Conservation (phyloP, 1,140 invertebrate genomes). For the Sinella curviseta region DNA sequence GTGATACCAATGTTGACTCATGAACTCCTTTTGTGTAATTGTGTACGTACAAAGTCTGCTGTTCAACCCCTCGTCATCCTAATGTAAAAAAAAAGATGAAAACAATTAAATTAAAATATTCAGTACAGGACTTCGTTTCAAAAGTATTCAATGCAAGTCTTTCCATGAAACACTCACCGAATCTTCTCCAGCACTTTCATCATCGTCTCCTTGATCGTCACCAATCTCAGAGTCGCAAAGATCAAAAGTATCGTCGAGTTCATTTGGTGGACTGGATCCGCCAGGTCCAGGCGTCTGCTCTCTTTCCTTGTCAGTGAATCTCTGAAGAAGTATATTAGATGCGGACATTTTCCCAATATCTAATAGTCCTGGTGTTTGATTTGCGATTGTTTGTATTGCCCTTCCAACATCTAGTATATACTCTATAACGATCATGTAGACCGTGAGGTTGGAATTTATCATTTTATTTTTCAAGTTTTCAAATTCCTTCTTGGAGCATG, state of each 20-base stretch:
- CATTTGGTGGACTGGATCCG: slow-evolving; percentile 73
- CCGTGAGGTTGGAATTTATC: background rate
- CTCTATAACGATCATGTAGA: slow-evolving; percentile 35
- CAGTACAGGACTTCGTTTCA: too few relatives aligned
- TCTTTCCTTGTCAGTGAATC: slow-evolving; percentile 69
- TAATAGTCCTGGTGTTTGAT: slow-evolving; percentile 38
- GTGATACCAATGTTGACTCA: slow-evolving; percentile 80
- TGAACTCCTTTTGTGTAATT: slow-evolving; percentile 94
- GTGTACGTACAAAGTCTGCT: slow-evolving; percentile 97
- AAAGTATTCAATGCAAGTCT: background rate
- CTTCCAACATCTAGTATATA: slow-evolving; percentile 46
- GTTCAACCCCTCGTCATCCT: slow-evolving; percentile 90
- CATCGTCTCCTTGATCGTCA: slow-evolving; percentile 73
- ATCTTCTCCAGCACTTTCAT: slow-evolving; percentile 88
- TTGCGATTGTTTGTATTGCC: slow-evolving; percentile 33
- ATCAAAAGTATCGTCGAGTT: slow-evolving; percentile 68
- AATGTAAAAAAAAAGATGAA: slow-evolving; percentile 45
- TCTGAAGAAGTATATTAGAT: slow-evolving; percentile 66
- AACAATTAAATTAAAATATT: slow-evolving; percentile 15
- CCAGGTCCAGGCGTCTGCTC: slow-evolving; percentile 51
- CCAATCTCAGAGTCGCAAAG: slow-evolving; percentile 78
- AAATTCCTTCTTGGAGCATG: background rate
- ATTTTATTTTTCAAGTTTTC: background rate
- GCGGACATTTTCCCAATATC: slow-evolving; percentile 63
- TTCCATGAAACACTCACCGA: slow-evolving; percentile 62